Evolutionary conservation across 2,888 invertebrate species (phyloP).

Genomic region (Gerris lacustris): DNA sequence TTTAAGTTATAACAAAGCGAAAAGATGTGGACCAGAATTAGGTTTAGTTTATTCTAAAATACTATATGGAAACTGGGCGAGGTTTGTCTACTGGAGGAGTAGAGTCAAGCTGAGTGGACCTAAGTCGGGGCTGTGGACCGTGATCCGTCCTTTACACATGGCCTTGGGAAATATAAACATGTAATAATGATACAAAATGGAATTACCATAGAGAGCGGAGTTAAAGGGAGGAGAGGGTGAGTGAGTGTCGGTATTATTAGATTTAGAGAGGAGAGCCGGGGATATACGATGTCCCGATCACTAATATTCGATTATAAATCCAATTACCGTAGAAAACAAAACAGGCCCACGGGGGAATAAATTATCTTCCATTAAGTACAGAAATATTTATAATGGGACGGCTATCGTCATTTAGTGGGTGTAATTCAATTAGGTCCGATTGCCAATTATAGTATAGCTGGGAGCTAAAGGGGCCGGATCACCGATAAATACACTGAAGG

Average conservation of each 20-base stretch:
- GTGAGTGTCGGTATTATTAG: background rate
- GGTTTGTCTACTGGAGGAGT: too few relatives aligned
- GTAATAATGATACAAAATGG: background rate
- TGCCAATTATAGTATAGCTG: slow-evolving; percentile 10
- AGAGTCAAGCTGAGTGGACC: too few relatives aligned
- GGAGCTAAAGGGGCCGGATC: background rate
- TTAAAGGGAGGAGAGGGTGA: background rate
- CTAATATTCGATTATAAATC: slow-evolving; percentile 5
- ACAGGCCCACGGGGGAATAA: slow-evolving; percentile 5
- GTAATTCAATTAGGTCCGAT: slow-evolving; percentile 9
- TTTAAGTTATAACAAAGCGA: too few relatives aligned
- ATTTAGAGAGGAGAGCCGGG: background rate
- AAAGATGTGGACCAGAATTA: too few relatives aligned
- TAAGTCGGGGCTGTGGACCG: too few relatives aligned
- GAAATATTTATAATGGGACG: slow-evolving; percentile 10
- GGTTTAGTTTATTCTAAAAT: too few relatives aligned
- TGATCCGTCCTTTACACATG: background rate
- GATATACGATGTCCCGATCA: background rate
- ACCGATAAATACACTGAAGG: slow-evolving; percentile 5
- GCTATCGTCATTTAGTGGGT: slow-evolving; percentile 8
- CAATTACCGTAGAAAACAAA: slow-evolving; percentile 5
- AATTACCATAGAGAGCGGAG: slow-evolving; percentile 1
- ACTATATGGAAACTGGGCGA: too few relatives aligned
- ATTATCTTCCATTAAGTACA: slow-evolving; percentile 9
- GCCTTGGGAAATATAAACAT: background rate